Conservation (phyloP, 2,888 invertebrate genomes). For the Lepeophtheirus nordmannii region DNA sequence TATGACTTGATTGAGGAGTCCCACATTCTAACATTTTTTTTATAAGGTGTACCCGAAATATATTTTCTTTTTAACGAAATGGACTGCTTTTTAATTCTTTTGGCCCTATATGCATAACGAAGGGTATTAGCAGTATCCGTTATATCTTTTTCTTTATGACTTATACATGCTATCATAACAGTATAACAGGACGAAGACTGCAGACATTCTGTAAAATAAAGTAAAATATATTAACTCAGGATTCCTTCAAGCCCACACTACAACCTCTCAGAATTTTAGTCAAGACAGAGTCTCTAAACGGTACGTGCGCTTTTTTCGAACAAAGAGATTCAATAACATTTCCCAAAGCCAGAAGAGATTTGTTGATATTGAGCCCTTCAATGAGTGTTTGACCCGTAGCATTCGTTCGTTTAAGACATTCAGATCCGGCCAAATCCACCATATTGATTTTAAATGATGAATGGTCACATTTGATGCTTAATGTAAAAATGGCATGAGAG, state of each 20-base stretch:
- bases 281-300: conserved; percentile 11
- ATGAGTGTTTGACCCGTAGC: background rate
- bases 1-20: background rate
- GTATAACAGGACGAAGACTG: background rate
- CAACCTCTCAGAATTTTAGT: conserved; percentile 13
- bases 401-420: background rate
- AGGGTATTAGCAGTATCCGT: conserved; percentile 12
- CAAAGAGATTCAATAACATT: background rate
- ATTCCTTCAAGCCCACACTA: background rate
- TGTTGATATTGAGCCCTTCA: conserved; percentile 17
- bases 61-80: background rate
- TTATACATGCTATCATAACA: conserved; percentile 19
- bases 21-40: too few relatives aligned
- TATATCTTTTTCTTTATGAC: conserved; percentile 11
- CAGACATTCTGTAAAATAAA: conserved; percentile 15
- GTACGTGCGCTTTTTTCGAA: background rate
- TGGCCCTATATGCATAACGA: conserved; percentile 11
- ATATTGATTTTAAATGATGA: background rate
- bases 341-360: conserved; percentile 3
- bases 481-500: conserved; percentile 14
- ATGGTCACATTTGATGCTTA: background rate
- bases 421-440: conserved; percentile 18
- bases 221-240: too few relatives aligned
- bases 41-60: background rate
- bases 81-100: conserved; percentile 8